Evolutionary conservation across 2,888 invertebrate genomes (phyloP).

Genomic region (Prostheceraeus crozeri): DNA sequence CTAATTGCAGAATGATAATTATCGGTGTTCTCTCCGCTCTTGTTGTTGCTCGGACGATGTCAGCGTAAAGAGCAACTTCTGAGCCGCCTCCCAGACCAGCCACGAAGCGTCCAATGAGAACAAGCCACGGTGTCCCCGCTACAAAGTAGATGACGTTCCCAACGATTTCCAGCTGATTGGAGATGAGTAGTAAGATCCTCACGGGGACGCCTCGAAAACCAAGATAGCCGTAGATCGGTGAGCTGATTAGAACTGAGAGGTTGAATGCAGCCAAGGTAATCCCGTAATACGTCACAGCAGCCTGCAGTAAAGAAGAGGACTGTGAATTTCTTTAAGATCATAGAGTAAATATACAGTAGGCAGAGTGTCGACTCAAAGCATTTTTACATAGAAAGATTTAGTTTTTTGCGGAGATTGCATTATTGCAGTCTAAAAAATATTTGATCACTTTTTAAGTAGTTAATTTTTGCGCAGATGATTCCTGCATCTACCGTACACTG

Average conservation of each 20-base stretch:
- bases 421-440: too few species aligned
- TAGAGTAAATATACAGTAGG: too few species aligned
- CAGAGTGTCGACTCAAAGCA: too few species aligned
- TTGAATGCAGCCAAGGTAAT: constrained; percentile 36
- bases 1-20: constrained; percentile 29
- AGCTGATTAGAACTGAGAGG: constrained; percentile 20
- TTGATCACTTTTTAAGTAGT: too few species aligned
- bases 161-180: constrained; percentile 36
- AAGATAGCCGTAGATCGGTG: constrained; percentile 35
- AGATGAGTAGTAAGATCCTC: constrained; percentile 28
- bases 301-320: too few species aligned
- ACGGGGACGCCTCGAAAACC: constrained; percentile 31
- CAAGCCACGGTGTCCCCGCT: constrained; percentile 31
- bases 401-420: too few species aligned
- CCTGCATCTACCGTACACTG: too few species aligned
- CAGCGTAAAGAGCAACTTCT: constrained; percentile 36
- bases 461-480: too few species aligned
- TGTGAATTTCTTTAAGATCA: too few species aligned
- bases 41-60: constrained; percentile 34
- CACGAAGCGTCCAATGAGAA: constrained; percentile 33
- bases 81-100: constrained; percentile 35
- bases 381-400: too few species aligned
- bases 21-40: constrained; percentile 32
- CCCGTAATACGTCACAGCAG: constrained; percentile 32
- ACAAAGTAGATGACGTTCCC: constrained; percentile 35